Percentiles rank a stretch among this genome's conserved stretches.
phyloP scores from a whole-genome alignment of 2,113 vertebrate genomes.

The Aphyosemion australe region DNA sequence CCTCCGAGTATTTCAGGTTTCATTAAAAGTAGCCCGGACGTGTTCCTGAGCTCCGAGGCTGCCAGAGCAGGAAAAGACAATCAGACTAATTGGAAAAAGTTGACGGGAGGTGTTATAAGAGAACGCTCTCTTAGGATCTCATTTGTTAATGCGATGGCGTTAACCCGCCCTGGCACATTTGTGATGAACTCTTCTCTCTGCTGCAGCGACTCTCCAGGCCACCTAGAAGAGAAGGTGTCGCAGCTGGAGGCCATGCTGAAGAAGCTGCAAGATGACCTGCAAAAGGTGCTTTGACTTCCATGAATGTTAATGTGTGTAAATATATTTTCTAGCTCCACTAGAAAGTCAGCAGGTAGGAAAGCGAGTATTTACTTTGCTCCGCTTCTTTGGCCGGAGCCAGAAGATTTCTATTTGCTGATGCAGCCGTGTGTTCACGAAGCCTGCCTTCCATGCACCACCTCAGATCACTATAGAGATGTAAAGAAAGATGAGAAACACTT shows the following conservation, averaged over 20 bases:
- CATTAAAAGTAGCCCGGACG: slow-evolving; percentile 18
- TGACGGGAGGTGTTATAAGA: background rate
- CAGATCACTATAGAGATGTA: slow-evolving; percentile 32
- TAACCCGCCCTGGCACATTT: background rate
- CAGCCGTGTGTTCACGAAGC: slow-evolving; percentile 37
- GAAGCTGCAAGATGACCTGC: slow-evolving; percentile 88
- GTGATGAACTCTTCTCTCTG: slow-evolving; percentile 29
- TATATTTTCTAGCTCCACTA: slow-evolving; percentile 50
- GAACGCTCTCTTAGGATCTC: background rate
- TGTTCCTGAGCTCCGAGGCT: slow-evolving; percentile 4
- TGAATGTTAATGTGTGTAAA: slow-evolving; percentile 54
- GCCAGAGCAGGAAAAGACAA: slow-evolving; percentile 12
- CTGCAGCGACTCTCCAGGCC: slow-evolving; percentile 78
- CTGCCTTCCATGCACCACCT: slow-evolving; percentile 10
- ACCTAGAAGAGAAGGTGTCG: slow-evolving; percentile 88
- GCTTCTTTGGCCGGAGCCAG: slow-evolving; percentile 33
- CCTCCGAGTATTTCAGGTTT: slow-evolving; percentile 26
- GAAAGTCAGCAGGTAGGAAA: slow-evolving; percentile 52
- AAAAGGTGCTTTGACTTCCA: slow-evolving; percentile 82
- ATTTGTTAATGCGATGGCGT: slow-evolving; percentile 13
- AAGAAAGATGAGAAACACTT: slow-evolving; percentile 37
- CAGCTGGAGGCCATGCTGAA: slow-evolving; percentile 89
- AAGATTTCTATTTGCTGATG: slow-evolving; percentile 32
- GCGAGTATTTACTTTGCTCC: slow-evolving; percentile 32
- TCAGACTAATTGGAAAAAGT: slow-evolving; percentile 34